Base-by-base conservation (phyloP, 1,140 invertebrate species). In the Caenorhabditis latens region DNA sequence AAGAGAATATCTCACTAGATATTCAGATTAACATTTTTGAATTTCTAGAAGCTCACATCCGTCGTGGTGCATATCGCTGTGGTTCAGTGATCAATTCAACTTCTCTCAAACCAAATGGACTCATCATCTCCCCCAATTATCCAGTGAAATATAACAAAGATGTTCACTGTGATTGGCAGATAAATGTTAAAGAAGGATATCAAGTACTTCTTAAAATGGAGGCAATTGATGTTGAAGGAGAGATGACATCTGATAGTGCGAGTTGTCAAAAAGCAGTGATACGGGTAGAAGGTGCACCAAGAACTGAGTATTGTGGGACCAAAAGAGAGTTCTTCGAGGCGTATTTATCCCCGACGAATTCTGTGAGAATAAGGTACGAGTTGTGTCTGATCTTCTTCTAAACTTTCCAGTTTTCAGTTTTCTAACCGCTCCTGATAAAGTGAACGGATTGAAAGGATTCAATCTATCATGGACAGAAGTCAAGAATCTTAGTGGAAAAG, bases 381-480 rank as follows among this genome's bases (percentile, higher is more conserved):
- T 16, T 4, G 7, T 50, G 16, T 71, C 8, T 16, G 16, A 14
- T 57, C 14, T 6, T 57, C 14, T 6, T 19, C 21, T 1, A 53
- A 48, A 53, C 40, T 13, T 14, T 16, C 21, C 7, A 43, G 16
- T 58, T 83, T 90, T 48, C 84, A 90, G 90, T 57, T 91, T 91
- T 67, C 50, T 91, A 40, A 91, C 90, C 11, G 65, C 90, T 3
- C 90, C 90, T 7, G 90, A 91, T 40, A 89, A 89, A 65, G 90
- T 92, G 5, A 92, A 93, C 86, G 91, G 91, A 4, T 86, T 92
- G 14, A 89, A 90, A 48, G 91, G 91, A 6, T 93, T 92, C 88
- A 93, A 92, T 82, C 90, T 93, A 61, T 89, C 92, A n/a, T 92
- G 91, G 91, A 92, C 92, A 11, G 91, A 92, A 88, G 90, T 93